Evolutionary conservation across 2,888 invertebrate genomes (phyloP), one percentile per base, ranked within the genome.

Genomic region (Blastobasis adustella): DNA sequence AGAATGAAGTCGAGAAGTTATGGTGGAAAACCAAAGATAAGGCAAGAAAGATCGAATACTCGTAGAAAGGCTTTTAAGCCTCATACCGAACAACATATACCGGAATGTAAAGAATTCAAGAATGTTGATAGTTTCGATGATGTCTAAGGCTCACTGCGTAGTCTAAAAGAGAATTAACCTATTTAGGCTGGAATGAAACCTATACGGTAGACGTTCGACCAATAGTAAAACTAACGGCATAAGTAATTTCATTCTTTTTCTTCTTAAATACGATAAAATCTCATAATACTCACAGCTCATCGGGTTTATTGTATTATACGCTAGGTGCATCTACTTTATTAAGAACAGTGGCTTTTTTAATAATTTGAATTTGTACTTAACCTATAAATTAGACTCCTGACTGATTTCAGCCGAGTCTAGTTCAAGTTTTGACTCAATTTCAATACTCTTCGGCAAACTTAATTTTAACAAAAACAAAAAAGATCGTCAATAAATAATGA

Each of bases 251-350:
- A 44, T 56, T 71, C 72, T 75, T 68, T 73, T 77, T 71, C 72
- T 67, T 76, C 85, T 86, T 86, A 81, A 77, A 78, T 82, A 87
- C 85, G 87, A 86, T 88, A 87, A 88, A 87, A 88, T 87, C 87
- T 88, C 88, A 86, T 85, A 88, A 86, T 85, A 80, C 80, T 88
- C 88, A 88, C 88, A 88, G 88, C 87, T 88, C 88, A 73, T 88
- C 85, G 82, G 87, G 80, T 86, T 87, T 86, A 87, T 87, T 86
- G 82, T 85, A 80, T 81, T 80, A 77, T 76, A 83, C 80, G 79
- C 87, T 88, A 88, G 81, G 88, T 88, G 88, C 87, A 87, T 71
- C 88, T 88, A 88, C 88, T 72, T 83, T 86, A 85, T 84, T 23
- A 81, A 87, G 87, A 88, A 88, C 86, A 88, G 88, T 88, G 88